These are phyloP conservation scores for Montipora foliosa DNA, from an alignment of 64 coral and sea anemone species.

Conservation along the genomic window DNA sequence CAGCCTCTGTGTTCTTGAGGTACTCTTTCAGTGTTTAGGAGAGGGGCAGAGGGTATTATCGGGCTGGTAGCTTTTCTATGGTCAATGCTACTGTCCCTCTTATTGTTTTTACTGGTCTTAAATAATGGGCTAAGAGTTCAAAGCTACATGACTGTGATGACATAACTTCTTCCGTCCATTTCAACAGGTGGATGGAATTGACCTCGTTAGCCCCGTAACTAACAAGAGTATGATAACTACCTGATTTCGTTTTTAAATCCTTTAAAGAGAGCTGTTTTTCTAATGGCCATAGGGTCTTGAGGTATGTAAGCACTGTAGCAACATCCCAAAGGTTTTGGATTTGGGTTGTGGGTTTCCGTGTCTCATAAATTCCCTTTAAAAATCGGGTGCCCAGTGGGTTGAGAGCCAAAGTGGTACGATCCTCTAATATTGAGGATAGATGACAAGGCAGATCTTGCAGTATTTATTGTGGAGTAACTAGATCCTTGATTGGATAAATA, in stretches of 20 bases:
- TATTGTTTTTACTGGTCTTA: slow-evolving; percentile 60
- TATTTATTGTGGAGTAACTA: too few relatives aligned
- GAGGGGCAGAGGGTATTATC: too few relatives aligned
- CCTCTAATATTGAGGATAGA: too few relatives aligned
- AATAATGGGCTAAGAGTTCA: slow-evolving; percentile 34
- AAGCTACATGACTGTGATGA: not conserved
- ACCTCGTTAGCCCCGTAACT: slow-evolving; percentile 44
- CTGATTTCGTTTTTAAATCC: slow-evolving; percentile 55
- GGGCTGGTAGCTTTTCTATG: not conserved
- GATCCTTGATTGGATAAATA: too few relatives aligned
- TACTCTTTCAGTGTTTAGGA: slow-evolving; percentile 37
- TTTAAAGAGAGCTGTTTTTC: slow-evolving; percentile 52
- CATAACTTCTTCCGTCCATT: slow-evolving; percentile 22
- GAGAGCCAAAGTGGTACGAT: not conserved
- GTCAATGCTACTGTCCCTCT: not conserved
- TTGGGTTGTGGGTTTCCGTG: slow-evolving; percentile 10
- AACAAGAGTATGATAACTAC: too few relatives aligned
- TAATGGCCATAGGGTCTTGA: slow-evolving; percentile 34
- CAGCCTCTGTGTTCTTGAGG: slow-evolving; percentile 42
- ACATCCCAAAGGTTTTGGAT: slow-evolving; percentile 38
- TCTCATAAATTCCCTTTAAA: slow-evolving; percentile 36
- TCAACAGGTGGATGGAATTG: slow-evolving; percentile 6
- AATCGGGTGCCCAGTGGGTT: slow-evolving; percentile 33
- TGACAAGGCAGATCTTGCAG: too few relatives aligned
- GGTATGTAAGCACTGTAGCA: not conserved